phyloP scores from a whole-genome alignment of 2,113 vertebrate genomes.

The Pelodiscus sinensis region DNA sequence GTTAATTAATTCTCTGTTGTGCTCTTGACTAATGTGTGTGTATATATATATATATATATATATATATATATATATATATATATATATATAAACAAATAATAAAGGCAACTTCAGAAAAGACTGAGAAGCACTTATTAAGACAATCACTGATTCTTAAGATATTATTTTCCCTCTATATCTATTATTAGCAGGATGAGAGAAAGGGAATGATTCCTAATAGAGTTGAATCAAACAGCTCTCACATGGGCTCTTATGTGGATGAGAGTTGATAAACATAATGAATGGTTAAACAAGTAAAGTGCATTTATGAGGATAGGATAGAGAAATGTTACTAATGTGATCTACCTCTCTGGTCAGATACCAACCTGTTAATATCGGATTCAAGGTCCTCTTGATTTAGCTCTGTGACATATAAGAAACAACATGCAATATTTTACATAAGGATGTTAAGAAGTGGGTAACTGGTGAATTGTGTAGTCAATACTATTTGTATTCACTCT shows the following conservation, averaged over 20 bases:
- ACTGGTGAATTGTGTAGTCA: too few relatives aligned
- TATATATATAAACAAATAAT: not conserved
- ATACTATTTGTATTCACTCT: too few relatives aligned
- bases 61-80: not conserved
- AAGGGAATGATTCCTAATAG: not conserved
- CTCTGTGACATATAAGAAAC: not conserved
- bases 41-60: not conserved
- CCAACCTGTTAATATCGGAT: not conserved
- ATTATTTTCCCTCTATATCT: not conserved
- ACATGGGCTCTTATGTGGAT: not conserved
- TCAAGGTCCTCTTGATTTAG: not conserved
- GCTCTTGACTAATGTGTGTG: conserved; percentile 18
- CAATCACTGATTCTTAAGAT: not conserved
- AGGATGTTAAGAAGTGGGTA: too few relatives aligned
- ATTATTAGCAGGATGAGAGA: not conserved
- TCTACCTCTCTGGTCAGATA: not conserved
- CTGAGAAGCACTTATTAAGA: conserved; percentile 10
- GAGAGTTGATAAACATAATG: not conserved
- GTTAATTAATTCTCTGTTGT: not conserved
- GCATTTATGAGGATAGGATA: not conserved
- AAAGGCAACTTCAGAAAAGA: not conserved
- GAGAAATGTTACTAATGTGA: not conserved
- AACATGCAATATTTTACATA: not conserved
- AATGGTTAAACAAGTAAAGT: not conserved
- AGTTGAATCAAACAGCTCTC: not conserved